A percentile compares a stretch with the other conserved stretches of the same genome.
These are phyloP conservation scores for Cataglyphis hispanica DNA, from an alignment of 1,140 invertebrate species.

Conservation along the genomic window DNA sequence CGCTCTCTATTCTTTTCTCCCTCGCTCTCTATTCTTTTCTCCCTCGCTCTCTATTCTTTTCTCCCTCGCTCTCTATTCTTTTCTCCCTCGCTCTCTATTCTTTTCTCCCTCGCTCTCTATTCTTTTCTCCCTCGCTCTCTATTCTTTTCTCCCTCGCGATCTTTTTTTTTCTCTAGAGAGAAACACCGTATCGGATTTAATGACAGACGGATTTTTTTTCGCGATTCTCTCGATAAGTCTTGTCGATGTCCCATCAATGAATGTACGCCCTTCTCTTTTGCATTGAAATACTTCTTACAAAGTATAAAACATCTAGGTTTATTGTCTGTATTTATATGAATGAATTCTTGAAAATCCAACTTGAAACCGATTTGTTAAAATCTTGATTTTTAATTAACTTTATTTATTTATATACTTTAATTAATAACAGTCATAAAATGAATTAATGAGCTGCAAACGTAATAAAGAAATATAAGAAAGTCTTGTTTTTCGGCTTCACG, in stretches of 20 bases:
- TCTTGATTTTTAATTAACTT: not conserved
- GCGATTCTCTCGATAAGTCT: not conserved
- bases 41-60: not conserved
- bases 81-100: not conserved
- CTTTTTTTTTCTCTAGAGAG: not conserved
- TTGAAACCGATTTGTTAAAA: not conserved
- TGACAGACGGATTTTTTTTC: not conserved
- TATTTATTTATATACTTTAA: no score
- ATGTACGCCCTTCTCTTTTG: not conserved
- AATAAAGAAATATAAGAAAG: no score
- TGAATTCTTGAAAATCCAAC: not conserved
- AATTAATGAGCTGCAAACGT: no score
- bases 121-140: no score
- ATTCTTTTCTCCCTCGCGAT: not conserved
- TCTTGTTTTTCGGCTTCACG: no score
- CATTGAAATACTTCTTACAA: not conserved
- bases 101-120: no score
- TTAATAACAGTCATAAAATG: no score
- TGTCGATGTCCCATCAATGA: not conserved
- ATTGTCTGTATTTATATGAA: no score
- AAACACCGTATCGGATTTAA: not conserved
- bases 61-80: not conserved
- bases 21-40: not conserved
- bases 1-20: not conserved
- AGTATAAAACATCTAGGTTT: not conserved